Percentiles rank a stretch among this genome's conserved stretches.
Conservation (phyloP, 2,797 vertebrate genomes). For the Dryobates pubescens region DNA sequence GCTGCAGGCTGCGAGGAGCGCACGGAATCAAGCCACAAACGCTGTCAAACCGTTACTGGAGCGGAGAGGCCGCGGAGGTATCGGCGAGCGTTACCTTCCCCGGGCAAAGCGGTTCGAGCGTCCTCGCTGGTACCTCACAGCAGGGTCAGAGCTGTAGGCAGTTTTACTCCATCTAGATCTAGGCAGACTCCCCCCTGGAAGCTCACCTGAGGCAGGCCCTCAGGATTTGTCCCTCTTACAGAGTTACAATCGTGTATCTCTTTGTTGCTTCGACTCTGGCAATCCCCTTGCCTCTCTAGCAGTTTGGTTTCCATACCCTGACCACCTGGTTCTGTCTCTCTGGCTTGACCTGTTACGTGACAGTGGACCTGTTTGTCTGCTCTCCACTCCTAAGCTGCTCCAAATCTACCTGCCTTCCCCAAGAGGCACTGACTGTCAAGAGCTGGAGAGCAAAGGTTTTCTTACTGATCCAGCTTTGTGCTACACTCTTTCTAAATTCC, state of each 20-base stretch:
- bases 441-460: conserved; percentile 37
- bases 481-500: conserved; percentile 13
- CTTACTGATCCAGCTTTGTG: conserved; percentile 16
- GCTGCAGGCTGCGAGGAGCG: conserved; percentile 14
- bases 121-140: conserved; percentile 30
- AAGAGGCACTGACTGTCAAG: conserved; percentile 31
- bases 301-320: conserved; percentile 6
- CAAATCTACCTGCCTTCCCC: conserved; percentile 15
- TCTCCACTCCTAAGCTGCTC: conserved; percentile 46
- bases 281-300: conserved; percentile 18
- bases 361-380: background rate
- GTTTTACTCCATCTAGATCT: conserved; percentile 6
- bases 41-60: background rate
- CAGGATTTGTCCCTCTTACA: conserved; percentile 49
- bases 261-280: conserved; percentile 38
- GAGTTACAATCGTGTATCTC: conserved; percentile 55
- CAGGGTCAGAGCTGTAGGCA: background rate
- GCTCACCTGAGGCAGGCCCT: conserved; percentile 66
- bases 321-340: conserved; percentile 11
- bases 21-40: background rate
- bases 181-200: conserved; percentile 37
- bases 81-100: background rate
- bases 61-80: conserved; percentile 26
- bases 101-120: background rate
- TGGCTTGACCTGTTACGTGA: background rate